Base-by-base conservation (phyloP, 1,140 invertebrate species). In the Oncopodura yosiiana region DNA sequence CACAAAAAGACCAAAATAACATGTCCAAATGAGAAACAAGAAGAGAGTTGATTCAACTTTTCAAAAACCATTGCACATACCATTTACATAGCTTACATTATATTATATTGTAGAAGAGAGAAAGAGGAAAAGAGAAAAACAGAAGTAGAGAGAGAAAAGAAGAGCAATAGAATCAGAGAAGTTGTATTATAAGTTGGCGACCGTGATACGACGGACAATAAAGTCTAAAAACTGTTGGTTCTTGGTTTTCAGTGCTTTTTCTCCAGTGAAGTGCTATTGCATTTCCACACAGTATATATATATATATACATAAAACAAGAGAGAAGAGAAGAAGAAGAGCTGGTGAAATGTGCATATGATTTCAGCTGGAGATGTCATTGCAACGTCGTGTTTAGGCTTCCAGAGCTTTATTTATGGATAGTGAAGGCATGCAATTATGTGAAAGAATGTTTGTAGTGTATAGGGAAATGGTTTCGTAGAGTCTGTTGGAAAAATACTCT, bases 391-490 rank as follows among this genome's bases (percentile, higher is more conserved):
- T 23, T 58, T 23, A 44, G 45, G 62, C 58, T n/a, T n/a, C n/a
- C n/a, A n/a, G n/a, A n/a, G n/a, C n/a, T n/a, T 63, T 60, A 63
- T 60, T 63, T 63, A 63, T 63, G 62, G 58, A 50, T 54, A 61
- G 56, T 60, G 54, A 30, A 56, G 61, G 62, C 62, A 63, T 63
- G 62, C 62, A 63, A 63, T 63, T 63, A 63, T 63, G 62, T 53
- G 62, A 60, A 63, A 63, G 62, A 63, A 63, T 63, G 62, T 50
- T n/a, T n/a, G n/a, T n/a, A n/a, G n/a, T n/a, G n/a, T n/a, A n/a
- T n/a, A n/a, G n/a, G n/a, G n/a, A n/a, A n/a, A n/a, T n/a, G n/a
- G n/a, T n/a, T n/a, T n/a, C n/a, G n/a, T n/a, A n/a, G n/a, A n/a
- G n/a, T n/a, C n/a, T n/a, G 42, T 9, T 39, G 55, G 43, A 53